These are phyloP conservation scores for Harpegnathos saltator DNA, from an alignment of 1,140 invertebrate genomes.

Conservation along the genomic window DNA sequence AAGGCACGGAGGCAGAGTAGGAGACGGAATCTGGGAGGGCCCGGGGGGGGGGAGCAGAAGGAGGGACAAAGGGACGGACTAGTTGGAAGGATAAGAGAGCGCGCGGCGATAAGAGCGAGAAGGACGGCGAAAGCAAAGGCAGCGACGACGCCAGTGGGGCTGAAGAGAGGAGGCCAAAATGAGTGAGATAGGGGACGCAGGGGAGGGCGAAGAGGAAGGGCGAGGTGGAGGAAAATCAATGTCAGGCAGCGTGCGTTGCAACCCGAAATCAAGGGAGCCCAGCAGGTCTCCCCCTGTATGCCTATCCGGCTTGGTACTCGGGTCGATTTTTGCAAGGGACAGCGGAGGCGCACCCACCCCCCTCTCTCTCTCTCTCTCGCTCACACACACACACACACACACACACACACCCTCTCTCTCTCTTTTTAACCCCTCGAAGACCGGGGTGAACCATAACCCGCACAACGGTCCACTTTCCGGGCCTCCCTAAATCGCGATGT, in stretches of 20 bases:
- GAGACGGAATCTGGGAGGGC: not conserved
- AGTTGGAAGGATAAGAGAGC: slow-evolving; percentile 1
- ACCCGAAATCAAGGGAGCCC: slow-evolving; percentile 71
- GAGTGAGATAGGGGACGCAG: slow-evolving; percentile 22
- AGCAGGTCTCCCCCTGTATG: slow-evolving; percentile 52
- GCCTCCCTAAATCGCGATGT: slow-evolving; percentile 64
- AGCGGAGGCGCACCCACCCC: slow-evolving; percentile 38
- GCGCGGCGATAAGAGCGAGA: slow-evolving; percentile 39
- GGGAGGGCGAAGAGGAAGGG: slow-evolving; percentile 18
- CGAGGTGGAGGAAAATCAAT: slow-evolving; percentile 81
- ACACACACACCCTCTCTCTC: slow-evolving; percentile 35
- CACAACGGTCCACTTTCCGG: slow-evolving; percentile 79
- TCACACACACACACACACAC: too few relatives aligned
- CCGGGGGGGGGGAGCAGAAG: slow-evolving; percentile 10
- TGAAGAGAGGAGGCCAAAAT: slow-evolving; percentile 42
- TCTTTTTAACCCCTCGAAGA: slow-evolving; percentile 56
- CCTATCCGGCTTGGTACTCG: slow-evolving; percentile 39
- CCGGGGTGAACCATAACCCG: slow-evolving; percentile 79
- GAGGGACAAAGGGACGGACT: slow-evolving; percentile 28
- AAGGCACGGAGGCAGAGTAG: slow-evolving; percentile 19
- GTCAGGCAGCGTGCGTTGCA: slow-evolving; percentile 73
- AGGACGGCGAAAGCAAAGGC: slow-evolving; percentile 48
- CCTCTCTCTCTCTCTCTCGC: too few relatives aligned
- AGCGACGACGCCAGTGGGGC: slow-evolving; percentile 12
- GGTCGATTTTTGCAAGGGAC: slow-evolving; percentile 72